Base-by-base conservation (phyloP, 2,113 vertebrate species). In the Thryonomys swinderianus region DNA sequence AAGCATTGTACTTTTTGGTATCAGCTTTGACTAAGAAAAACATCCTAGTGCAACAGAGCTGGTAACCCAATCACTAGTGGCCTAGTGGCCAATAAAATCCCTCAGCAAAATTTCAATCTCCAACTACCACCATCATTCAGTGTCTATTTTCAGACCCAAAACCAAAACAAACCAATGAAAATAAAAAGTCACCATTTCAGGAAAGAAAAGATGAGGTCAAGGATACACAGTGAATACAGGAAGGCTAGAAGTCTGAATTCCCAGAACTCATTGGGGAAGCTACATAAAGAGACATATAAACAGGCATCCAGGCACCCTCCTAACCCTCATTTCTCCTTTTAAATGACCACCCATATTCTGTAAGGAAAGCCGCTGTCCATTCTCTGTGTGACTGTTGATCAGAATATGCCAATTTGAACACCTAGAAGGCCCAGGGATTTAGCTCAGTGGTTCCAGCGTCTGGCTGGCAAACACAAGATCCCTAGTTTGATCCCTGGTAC, bases 11-110 rank as follows among this genome's bases (percentile, higher is more conserved):
- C 32, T 91, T 53, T 48, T 48, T 71, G 71, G 67, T 86, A 93
- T 34, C 85, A 53, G 20, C 34, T 95, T 81, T 64, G 55, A 91
- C 66, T 71, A 85, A 85, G 34, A 71, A 96, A 96, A 96, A 82
- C 71, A 90, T 37, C 84, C 48, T 74, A 87, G 34, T 42, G 62
- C 32, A 48, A 90, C 12, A 82, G 57, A 61, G 17, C 76, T 90
- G 80, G 66, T 34, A 86, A 45, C n/a, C 42, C 13, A 89, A 90
- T 32, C 78, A 94, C 27, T 34, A 55, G 69, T 61, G 37, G 93
- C 37, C 42, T 76, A 37, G 53, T 1, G 17, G 45, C 40, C 40
- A 92, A 18, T 37, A 92, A 95, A 81, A 90, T 78, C 55, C 16
- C 59, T 84, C 9, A 67, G 61, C 40, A 90, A 93, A 96, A 71